Evolutionary conservation across 92 coral and sea anemone species (phyloP), one percentile per base, ranked within the genome.

Genomic region (Paragorgia papillata): DNA sequence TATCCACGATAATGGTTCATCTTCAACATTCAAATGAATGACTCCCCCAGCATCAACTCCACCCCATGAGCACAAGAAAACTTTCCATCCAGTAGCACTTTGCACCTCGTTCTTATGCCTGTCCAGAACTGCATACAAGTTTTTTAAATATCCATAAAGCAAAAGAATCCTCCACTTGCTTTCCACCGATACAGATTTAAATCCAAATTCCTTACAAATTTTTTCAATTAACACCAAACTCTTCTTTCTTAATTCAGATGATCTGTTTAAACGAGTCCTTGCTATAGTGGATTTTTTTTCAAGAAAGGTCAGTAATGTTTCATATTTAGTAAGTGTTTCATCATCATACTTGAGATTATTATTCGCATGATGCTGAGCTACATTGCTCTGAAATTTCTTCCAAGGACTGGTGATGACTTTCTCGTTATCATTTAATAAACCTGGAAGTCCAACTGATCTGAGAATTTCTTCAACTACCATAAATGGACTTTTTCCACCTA

Each of bases 371-470:
- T 85, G 84, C 94, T 92, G 88, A 78, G 85, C 83, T 29, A 69
- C 78, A 5, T 89, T 88, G 8, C 89, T 91, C 37, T 69, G 82
- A 51, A 73, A 90, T 0, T n/a, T n/a, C n/a, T n/a, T n/a, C n/a
- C n/a, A n/a, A n/a, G 92, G 92, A 17, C 56, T 43, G 49, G 82
- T 73, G 17, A 67, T 21, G 30, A 3, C 22, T 56, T 28, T 31
- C 2, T 56, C 9, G 22, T 7, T 10, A 37, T 10, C 22, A 2
- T 6, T 1, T 3, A 22, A 17, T 7, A 89, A 89, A 15, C 87
- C 94, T 57, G 87, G 63, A 94, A 92, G 85, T 40, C 97, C 97
- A 86, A 91, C 90, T 19, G 95, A 86, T 62, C 87, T 92, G 29
- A 92, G 83, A 46, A 92, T 89, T 37, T 92, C 90, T 32, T 88